Percentiles rank a stretch among this genome's conserved stretches.
phyloP scores from a whole-genome alignment of 2,113 vertebrate genomes.

The Ia io region DNA sequence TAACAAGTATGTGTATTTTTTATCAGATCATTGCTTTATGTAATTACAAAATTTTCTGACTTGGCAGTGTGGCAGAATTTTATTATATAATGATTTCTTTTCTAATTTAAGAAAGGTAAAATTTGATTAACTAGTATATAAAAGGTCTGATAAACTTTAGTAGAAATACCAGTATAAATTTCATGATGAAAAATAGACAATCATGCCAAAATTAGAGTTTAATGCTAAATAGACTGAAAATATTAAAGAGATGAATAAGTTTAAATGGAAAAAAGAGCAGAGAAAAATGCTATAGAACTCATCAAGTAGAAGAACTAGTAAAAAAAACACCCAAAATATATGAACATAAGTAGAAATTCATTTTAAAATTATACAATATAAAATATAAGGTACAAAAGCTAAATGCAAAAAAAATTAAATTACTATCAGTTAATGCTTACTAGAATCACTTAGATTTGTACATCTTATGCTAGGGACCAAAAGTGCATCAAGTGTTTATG shows the following conservation, averaged over 20 bases:
- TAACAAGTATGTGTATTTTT: not conserved
- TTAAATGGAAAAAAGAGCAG: not conserved
- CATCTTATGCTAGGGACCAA: not conserved
- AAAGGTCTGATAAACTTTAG: not conserved
- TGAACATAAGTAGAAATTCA: not conserved
- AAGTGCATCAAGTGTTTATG: not conserved
- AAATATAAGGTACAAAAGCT: not conserved
- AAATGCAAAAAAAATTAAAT: not conserved
- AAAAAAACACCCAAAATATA: not conserved
- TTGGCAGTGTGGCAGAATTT: not conserved
- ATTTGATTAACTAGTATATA: not conserved
- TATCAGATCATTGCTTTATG: not conserved
- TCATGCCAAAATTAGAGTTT: not conserved
- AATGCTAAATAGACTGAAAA: not conserved
- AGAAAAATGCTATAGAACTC: not conserved
- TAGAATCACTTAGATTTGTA: not conserved
- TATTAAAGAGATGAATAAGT: not conserved
- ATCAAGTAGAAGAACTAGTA: not conserved
- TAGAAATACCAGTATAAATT: not conserved
- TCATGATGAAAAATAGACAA: not conserved
- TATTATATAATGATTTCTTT: not conserved
- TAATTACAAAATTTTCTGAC: not conserved
- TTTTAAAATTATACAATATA: not conserved
- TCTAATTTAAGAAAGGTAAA: not conserved
- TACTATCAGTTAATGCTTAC: not conserved